Evolutionary conservation across 2,797 vertebrate genomes (phyloP).

Genomic region (Bucorvus abyssinicus): DNA sequence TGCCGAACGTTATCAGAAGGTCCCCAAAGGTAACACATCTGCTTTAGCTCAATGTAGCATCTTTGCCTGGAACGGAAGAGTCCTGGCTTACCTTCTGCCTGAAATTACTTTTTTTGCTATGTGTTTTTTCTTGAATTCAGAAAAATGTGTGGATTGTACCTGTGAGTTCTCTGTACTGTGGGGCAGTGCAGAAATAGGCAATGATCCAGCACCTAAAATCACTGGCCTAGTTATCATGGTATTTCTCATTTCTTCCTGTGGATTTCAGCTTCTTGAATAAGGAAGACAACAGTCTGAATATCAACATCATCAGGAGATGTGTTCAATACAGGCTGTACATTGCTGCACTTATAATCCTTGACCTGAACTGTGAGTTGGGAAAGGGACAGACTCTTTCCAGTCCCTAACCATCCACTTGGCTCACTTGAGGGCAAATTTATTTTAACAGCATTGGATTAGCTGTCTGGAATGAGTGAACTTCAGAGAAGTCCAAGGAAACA

Average conservation of each 20-base stretch:
- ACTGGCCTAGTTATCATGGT: background rate
- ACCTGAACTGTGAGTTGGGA: background rate
- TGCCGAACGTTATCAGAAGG: background rate
- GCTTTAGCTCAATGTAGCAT: background rate
- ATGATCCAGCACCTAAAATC: background rate
- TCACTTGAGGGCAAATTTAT: slow-evolving; percentile 5
- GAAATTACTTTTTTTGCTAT: background rate
- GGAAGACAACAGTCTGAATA: background rate
- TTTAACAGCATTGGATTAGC: slow-evolving; percentile 24
- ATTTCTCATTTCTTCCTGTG: background rate
- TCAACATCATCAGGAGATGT: background rate
- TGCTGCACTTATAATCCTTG: background rate
- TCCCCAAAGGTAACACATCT: background rate
- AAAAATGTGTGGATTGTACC: background rate
- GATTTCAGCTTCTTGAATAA: background rate
- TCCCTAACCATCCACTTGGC: background rate
- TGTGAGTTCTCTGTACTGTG: background rate
- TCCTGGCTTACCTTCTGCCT: background rate
- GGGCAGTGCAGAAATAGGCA: background rate
- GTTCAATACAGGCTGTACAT: background rate
- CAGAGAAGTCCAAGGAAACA: slow-evolving; percentile 36
- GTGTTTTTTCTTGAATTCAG: background rate
- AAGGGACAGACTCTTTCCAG: background rate
- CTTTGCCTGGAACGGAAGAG: background rate
- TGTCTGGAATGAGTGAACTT: slow-evolving; percentile 38